A percentile compares a stretch with the other conserved stretches of the same genome.
phyloP scores from a whole-genome alignment of 2,113 vertebrate species.

The Carettochelys insculpta region DNA sequence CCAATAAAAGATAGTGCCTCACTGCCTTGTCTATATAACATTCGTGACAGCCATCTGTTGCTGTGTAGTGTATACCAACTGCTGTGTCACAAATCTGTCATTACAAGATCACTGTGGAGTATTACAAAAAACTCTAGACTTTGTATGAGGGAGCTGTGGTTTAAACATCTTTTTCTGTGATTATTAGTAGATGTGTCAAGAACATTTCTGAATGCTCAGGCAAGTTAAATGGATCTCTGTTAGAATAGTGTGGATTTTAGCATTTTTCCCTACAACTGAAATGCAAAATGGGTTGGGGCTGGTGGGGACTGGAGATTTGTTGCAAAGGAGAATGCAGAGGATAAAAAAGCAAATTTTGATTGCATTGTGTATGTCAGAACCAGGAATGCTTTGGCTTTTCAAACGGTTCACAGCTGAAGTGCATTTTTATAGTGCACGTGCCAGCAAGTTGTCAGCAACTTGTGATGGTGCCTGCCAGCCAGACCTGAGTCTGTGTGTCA shows the following conservation, averaged over 20 bases:
- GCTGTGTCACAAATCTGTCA: not conserved
- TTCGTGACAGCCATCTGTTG: not conserved
- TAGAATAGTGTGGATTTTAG: not conserved
- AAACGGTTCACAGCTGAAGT: not conserved
- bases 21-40: not conserved
- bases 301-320: not conserved
- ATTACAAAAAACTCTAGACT: not conserved
- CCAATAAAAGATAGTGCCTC: not conserved
- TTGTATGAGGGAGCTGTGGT: slow-evolving; percentile 6
- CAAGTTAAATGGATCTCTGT: not conserved
- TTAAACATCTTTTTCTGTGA: not conserved
- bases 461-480: not conserved
- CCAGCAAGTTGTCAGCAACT: not conserved
- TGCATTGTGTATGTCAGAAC: not conserved
- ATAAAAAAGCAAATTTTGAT: not conserved
- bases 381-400: not conserved
- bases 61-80: accelerated
- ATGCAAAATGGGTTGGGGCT: not conserved
- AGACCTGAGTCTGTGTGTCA: not conserved
- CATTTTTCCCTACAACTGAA: not conserved
- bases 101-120: not conserved
- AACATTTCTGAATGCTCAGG: not conserved
- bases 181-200: not conserved
- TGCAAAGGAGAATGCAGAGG: not conserved
- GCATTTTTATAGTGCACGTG: not conserved